Evolutionary conservation across 2,113 vertebrate genomes (phyloP).

Genomic region (Notarius lentiginosus): DNA sequence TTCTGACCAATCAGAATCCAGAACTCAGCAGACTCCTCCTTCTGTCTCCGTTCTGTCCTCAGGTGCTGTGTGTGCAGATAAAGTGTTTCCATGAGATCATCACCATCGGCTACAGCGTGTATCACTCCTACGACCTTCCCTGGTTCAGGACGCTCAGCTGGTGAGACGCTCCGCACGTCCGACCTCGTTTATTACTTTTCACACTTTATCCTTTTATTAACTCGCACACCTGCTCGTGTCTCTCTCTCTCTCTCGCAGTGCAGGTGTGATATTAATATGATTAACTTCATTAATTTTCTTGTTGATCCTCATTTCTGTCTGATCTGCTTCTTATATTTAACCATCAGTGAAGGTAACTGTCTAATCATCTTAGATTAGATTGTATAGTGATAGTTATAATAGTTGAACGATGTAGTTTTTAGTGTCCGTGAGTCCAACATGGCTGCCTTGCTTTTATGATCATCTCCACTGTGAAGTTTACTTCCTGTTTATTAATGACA

Average conservation of each 20-base stretch:
- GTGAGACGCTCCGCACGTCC: conserved; percentile 69
- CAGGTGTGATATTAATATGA: not conserved
- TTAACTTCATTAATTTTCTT: not conserved
- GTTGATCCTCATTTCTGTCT: not conserved
- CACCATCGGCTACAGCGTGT: conserved; percentile 96
- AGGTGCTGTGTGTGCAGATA: conserved; percentile 45
- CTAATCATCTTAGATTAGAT: not conserved
- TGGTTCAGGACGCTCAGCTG: conserved; percentile 98
- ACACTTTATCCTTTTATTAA: conserved; percentile 14
- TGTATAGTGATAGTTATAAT: not conserved
- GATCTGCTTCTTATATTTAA: not conserved
- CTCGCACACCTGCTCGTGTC: not conserved
- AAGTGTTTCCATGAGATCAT: conserved; percentile 99
- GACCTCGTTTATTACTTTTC: not conserved
- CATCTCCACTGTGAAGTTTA: not conserved
- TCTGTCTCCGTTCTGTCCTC: not conserved
- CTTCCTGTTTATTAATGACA: not conserved
- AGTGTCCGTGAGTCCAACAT: not conserved
- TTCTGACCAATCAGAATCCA: not conserved
- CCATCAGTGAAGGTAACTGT: conserved; percentile 29
- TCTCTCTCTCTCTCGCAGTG: not conserved
- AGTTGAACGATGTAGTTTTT: not conserved
- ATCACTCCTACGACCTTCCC: conserved; percentile 96
- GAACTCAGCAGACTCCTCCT: not conserved
- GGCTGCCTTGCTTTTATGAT: not conserved